Percentiles rank a stretch among this genome's conserved stretches.
Evolutionary conservation across 2,113 vertebrate species (phyloP).

Genomic region (Nicator chloris): DNA sequence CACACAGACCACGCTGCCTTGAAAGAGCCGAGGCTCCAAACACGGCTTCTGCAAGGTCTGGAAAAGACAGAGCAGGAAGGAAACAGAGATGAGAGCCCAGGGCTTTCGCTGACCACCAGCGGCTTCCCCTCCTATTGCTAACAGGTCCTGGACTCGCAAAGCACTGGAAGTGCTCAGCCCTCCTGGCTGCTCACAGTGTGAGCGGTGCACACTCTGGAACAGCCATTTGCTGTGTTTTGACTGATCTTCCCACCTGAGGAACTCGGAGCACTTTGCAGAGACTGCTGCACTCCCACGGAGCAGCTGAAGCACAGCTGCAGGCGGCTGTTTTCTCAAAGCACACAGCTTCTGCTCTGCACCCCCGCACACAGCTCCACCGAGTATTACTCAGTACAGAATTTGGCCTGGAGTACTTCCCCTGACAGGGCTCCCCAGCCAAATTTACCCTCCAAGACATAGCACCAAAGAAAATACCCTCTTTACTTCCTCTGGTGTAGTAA

Average conservation of each 20-base stretch:
- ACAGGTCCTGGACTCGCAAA: background rate
- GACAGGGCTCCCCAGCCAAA: background rate
- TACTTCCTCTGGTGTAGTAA: background rate
- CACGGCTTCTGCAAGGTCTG: background rate
- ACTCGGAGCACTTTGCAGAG: background rate
- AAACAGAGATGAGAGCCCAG: background rate
- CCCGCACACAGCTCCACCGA: fast-evolving
- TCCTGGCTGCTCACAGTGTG: background rate
- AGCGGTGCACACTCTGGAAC: fast-evolving
- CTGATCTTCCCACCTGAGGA: background rate
- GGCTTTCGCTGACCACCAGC: background rate
- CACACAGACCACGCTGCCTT: fast-evolving
- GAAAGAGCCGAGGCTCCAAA: background rate
- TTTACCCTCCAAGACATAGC: background rate
- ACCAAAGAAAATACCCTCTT: background rate
- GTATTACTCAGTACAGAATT: background rate
- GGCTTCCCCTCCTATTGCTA: background rate
- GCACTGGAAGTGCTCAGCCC: background rate
- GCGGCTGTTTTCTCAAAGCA: background rate
- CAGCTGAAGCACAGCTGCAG: background rate
- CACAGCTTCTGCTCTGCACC: background rate
- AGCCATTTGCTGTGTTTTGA: background rate
- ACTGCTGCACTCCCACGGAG: background rate
- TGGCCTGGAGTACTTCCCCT: background rate
- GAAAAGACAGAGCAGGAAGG: background rate